A percentile compares a stretch with the other conserved stretches of the same genome.
phyloP scores from a whole-genome alignment of 2,888 invertebrate genomes.

The Brassicogethes aeneus region DNA sequence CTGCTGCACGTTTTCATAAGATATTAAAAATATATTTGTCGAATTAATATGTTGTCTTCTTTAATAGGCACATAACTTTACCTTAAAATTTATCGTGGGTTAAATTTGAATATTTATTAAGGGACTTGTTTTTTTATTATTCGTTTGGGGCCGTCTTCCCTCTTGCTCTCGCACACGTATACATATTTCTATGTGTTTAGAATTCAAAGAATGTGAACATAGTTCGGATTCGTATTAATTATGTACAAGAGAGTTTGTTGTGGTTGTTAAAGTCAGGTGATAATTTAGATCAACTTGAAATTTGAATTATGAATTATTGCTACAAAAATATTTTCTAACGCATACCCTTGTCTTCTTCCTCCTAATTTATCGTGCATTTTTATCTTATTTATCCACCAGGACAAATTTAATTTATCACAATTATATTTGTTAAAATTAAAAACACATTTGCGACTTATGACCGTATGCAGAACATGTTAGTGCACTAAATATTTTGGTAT shows the following conservation, averaged over 20 bases:
- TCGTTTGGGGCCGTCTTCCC: constrained; percentile 13
- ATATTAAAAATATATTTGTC: constrained; percentile 38
- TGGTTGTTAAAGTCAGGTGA: constrained; percentile 13
- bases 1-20: constrained; percentile 12
- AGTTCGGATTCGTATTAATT: constrained; percentile 27
- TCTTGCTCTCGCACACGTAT: constrained; percentile 17
- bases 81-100: constrained; percentile 35
- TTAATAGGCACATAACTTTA: constrained; percentile 39
- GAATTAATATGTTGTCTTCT: constrained; percentile 40
- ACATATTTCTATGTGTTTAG: constrained; percentile 33
- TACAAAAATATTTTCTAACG: constrained; percentile 7
- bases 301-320: constrained; percentile 17
- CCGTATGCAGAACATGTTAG: no score
- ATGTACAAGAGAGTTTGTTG: constrained; percentile 13
- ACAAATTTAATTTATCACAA: no score
- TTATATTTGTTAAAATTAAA: no score
- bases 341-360: background rate
- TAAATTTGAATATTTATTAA: constrained; percentile 40
- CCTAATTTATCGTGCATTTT: background rate
- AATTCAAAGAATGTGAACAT: constrained; percentile 31
- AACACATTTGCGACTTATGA: no score
- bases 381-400: no score
- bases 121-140: constrained; percentile 26
- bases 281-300: constrained; percentile 23
- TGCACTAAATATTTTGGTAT: no score